These are phyloP conservation scores for Oegoconia quadripuncta DNA, from an alignment of 2,888 invertebrate genomes.

Conservation along the genomic window DNA sequence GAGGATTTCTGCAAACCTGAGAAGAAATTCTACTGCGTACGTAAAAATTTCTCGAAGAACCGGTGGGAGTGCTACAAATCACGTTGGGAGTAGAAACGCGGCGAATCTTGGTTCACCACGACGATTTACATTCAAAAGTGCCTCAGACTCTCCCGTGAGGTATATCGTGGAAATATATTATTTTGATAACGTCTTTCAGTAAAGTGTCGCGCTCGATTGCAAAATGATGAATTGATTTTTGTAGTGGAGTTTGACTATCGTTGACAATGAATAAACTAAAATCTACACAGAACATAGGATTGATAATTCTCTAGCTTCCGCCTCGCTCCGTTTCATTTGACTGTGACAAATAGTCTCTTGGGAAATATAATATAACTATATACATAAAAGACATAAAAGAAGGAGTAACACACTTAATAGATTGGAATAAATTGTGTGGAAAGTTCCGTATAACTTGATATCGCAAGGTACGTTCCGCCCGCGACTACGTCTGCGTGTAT, in stretches of 20 bases:
- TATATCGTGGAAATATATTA: slow-evolving; percentile 8
- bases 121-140: slow-evolving; percentile 9
- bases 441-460: too few species aligned
- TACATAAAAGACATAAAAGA: too few species aligned
- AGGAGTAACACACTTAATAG: too few species aligned
- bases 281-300: too few species aligned
- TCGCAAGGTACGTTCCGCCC: too few species aligned
- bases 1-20: not conserved
- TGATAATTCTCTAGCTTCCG: too few species aligned
- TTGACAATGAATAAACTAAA: not conserved
- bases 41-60: slow-evolving; percentile 8
- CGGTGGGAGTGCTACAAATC: slow-evolving; percentile 11
- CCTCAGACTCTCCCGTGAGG: not conserved
- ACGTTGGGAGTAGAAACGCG: slow-evolving; percentile 8
- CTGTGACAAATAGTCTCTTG: too few species aligned
- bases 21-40: slow-evolving; percentile 3
- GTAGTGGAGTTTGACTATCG: not conserved
- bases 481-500: too few species aligned
- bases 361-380: too few species aligned
- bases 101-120: slow-evolving; percentile 8
- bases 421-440: too few species aligned
- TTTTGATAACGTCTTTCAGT: slow-evolving; percentile 9
- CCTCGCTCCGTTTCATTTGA: too few species aligned
- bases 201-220: not conserved
- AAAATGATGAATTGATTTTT: not conserved